Base-by-base conservation (phyloP, 2,797 vertebrate species). In the Hapalemur alaotrensis region DNA sequence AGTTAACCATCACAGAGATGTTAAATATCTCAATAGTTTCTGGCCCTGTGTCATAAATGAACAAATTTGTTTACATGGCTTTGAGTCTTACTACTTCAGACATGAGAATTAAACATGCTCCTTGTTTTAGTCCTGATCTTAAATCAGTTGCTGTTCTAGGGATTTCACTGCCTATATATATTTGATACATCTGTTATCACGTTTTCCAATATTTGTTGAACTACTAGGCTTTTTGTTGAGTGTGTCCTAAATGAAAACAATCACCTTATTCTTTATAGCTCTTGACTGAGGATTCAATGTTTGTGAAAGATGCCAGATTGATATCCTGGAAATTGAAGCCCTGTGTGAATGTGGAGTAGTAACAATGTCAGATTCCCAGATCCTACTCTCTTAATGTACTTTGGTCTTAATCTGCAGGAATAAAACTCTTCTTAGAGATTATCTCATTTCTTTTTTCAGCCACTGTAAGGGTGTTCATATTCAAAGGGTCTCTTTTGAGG, bases 281-380 rank as follows among this genome's bases (percentile, higher is more conserved):
- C n/a, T 93, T 94, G 65, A 63, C 38, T 9, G 15, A 91, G 63
- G 96, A 93, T 92, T 91, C 48, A 59, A 3, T 92, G 50, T 91
- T 87, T 95, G 50, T 89, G 81, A 95, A 95, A 91, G 90, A 72
- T 80, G 48, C 41, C 57, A 83, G 81, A 63, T 91, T 82, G 76
- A 50, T 93, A 91, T 59, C 46, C 57, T 97, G 57, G 96, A 96
- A 97, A 92, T 32, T 95, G 72, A 96, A 97, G 22, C 88, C 85
- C 41, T 83, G 41, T 96, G 95, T 96, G 92, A 97, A 89, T 87
- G 13, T 85, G n/a, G 63, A 20, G 10, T 78, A 92, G 93, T 52
- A 73, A 61, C 54, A 87, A 46, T 95, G 92, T 95, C 83, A 91
- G 4, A 38, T 61, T 95, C 48, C 72, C 88, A 93, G 86, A 93